These are phyloP conservation scores for Spinus pinus DNA, from an alignment of 2,797 vertebrate genomes.

Conservation along the genomic window DNA sequence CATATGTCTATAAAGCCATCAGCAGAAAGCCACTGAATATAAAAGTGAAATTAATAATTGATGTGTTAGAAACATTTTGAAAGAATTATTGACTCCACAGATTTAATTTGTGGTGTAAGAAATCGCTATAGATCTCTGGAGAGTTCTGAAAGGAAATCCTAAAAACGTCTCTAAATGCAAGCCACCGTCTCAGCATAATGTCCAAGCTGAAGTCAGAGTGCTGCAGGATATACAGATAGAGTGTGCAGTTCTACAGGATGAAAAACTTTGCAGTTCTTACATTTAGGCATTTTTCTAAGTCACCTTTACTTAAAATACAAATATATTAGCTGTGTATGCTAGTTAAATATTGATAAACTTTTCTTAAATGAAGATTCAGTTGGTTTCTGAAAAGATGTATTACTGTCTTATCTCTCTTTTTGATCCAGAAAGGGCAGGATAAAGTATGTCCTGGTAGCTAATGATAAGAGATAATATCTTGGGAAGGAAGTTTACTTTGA, in stretches of 20 bases:
- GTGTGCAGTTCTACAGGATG: not conserved
- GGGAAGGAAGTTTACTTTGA: not conserved
- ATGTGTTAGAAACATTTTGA: not conserved
- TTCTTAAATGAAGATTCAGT: not conserved
- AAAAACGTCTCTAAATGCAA: not conserved
- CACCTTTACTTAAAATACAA: not conserved
- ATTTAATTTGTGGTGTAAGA: not conserved
- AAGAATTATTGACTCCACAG: not conserved
- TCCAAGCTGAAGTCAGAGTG: not conserved
- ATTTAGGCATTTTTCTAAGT: not conserved
- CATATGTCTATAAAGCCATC: not conserved
- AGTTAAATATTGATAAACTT: not conserved
- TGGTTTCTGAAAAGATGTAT: not conserved
- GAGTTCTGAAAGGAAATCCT: not conserved
- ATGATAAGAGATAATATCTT: not conserved
- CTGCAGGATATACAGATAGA: not conserved
- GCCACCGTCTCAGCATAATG: not conserved
- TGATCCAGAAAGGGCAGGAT: not conserved
- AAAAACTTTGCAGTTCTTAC: not conserved
- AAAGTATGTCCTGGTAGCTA: not conserved
- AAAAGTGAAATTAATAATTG: slow-evolving; percentile 10
- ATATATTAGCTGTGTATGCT: not conserved
- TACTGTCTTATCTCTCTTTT: not conserved
- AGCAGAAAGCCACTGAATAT: not conserved
- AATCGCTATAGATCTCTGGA: not conserved